phyloP scores from a whole-genome alignment of 2,113 vertebrate species.

The Felis chaus region DNA sequence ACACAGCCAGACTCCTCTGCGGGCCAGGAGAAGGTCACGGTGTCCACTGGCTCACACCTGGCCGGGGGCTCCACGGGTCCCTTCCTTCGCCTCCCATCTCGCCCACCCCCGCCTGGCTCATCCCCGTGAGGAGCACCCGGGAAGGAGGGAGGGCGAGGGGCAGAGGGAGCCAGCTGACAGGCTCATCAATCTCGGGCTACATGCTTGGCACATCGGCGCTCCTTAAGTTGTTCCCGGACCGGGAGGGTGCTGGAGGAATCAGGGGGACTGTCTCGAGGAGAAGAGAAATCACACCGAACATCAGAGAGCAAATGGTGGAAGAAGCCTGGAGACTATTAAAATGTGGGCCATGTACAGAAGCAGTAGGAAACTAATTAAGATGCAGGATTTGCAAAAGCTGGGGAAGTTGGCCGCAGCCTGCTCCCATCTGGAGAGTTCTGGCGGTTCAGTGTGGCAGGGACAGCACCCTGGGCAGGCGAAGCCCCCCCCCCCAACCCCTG shows the following conservation, averaged over 20 bases:
- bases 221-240: slow-evolving; percentile 73
- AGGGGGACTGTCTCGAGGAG: slow-evolving; percentile 46
- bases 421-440: slow-evolving; percentile 83
- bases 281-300: slow-evolving; percentile 62
- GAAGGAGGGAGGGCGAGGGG: slow-evolving; percentile 58
- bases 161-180: slow-evolving; percentile 82
- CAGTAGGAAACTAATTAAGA: slow-evolving; percentile 88
- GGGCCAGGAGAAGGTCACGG: slow-evolving; percentile 77
- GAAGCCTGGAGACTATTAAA: slow-evolving; percentile 85
- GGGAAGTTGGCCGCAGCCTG: slow-evolving; percentile 83
- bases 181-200: slow-evolving; percentile 86
- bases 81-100: background rate
- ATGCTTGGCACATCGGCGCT: slow-evolving; percentile 79
- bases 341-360: slow-evolving; percentile 87
- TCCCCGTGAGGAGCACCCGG: slow-evolving; percentile 76
- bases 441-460: slow-evolving; percentile 66
- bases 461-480: slow-evolving; percentile 62
- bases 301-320: slow-evolving; percentile 81
- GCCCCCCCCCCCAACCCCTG: background rate
- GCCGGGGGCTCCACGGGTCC: slow-evolving; percentile 78
- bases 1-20: slow-evolving; percentile 76
- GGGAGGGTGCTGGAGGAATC: slow-evolving; percentile 30
- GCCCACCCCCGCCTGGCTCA: slow-evolving; percentile 72
- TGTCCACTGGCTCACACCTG: slow-evolving; percentile 85
- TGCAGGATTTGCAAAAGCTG: slow-evolving; percentile 82